Evolutionary conservation across 2,113 vertebrate species (phyloP).

Genomic region (Penelope pileata): DNA sequence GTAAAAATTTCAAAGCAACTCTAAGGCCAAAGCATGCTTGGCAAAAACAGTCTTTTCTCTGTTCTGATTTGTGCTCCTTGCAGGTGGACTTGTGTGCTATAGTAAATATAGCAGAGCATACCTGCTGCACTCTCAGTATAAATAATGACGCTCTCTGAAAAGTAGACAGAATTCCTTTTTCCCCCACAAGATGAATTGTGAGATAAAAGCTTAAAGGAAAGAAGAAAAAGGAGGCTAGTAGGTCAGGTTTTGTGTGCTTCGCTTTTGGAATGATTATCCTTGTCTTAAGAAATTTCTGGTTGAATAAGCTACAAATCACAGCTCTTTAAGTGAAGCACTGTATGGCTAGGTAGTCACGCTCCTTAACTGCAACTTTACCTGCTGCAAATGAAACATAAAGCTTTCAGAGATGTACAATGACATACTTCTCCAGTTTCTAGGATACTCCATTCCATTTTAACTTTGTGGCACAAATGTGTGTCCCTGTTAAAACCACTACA

Average conservation of each 20-base stretch:
- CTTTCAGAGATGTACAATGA: neutral
- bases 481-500: neutral
- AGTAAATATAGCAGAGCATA: neutral
- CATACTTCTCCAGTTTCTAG: neutral
- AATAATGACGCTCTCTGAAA: slow-evolving; percentile 52
- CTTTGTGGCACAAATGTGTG: neutral
- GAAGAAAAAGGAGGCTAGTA: slow-evolving; percentile 38
- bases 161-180: slow-evolving; percentile 38
- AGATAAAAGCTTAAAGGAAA: slow-evolving; percentile 61
- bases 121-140: slow-evolving; percentile 23
- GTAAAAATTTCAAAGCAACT: neutral
- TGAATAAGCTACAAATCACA: slow-evolving; percentile 64
- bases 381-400: slow-evolving; percentile 37
- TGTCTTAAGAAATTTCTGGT: slow-evolving; percentile 70
- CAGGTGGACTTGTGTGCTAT: neutral
- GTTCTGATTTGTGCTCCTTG: neutral
- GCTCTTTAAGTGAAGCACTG: slow-evolving; percentile 52
- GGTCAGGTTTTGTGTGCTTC: slow-evolving; percentile 70
- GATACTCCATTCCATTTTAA: neutral
- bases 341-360: slow-evolving; percentile 8
- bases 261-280: slow-evolving; percentile 62
- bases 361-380: slow-evolving; percentile 33
- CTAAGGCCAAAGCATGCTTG: neutral
- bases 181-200: neutral
- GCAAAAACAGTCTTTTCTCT: neutral